Percentiles rank a stretch among this genome's conserved stretches.
Evolutionary conservation across 1,140 invertebrate species (phyloP).

Genomic region (Marisa cornuarietis): DNA sequence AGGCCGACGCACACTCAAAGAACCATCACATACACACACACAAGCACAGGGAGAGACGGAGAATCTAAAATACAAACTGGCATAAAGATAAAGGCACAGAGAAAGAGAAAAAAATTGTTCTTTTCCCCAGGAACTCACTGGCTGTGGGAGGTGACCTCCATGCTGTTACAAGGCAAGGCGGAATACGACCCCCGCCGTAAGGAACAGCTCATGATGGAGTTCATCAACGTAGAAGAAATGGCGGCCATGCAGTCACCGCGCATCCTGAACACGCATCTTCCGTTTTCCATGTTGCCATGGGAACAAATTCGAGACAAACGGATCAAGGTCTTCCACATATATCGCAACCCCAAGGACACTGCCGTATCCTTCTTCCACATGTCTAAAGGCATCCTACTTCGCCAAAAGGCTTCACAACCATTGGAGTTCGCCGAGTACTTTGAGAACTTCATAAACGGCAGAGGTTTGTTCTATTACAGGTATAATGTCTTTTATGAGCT

Average conservation of each 20-base stretch:
- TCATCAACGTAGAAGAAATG: conserved; percentile 7
- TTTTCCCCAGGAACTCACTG: conserved; percentile 34
- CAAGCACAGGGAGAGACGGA: too few relatives aligned
- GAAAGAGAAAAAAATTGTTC: too few relatives aligned
- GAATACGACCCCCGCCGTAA: conserved; percentile 21
- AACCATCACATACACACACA: too few relatives aligned
- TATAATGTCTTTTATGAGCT: too few relatives aligned
- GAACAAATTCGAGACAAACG: background rate
- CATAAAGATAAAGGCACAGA: too few relatives aligned
- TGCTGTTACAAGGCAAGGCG: conserved; percentile 29
- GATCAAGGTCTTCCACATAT: conserved; percentile 37
- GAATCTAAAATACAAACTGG: too few relatives aligned
- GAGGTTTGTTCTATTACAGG: too few relatives aligned
- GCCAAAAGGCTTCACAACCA: too few relatives aligned
- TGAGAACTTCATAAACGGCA: too few relatives aligned
- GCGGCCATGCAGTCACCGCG: conserved; percentile 25
- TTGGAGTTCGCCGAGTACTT: too few relatives aligned
- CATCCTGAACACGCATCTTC: conserved; percentile 28
- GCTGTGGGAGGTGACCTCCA: conserved; percentile 42
- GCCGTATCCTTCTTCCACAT: conserved; percentile 47
- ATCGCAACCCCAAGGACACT: conserved; percentile 50
- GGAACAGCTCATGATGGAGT: conserved; percentile 27
- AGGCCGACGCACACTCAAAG: too few relatives aligned
- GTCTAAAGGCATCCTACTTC: background rate
- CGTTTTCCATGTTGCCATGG: conserved; percentile 16